Conservation (phyloP, 2,888 invertebrate species). For the Odontothrips loti region DNA sequence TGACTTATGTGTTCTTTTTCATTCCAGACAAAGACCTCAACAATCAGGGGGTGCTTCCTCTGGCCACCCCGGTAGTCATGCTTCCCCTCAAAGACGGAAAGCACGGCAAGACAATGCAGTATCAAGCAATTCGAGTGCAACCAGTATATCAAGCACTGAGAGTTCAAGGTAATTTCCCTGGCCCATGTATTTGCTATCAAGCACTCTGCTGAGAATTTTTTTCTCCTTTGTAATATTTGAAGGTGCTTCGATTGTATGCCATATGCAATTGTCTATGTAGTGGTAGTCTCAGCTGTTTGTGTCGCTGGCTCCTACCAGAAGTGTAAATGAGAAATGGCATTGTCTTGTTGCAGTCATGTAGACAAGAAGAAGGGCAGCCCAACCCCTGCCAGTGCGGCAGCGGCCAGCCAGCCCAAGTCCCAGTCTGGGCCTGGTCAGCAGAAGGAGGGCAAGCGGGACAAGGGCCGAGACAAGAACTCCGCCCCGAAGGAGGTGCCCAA, state of each 20-base stretch:
- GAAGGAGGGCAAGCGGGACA: background rate
- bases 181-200: too few species aligned
- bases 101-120: background rate
- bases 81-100: background rate
- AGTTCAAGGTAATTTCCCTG: background rate
- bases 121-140: background rate
- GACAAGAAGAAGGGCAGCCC: constrained; percentile 10
- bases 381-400: background rate
- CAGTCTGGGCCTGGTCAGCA: background rate
- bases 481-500: background rate
- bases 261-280: too few species aligned
- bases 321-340: too few species aligned
- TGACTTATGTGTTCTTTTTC: constrained; percentile 22
- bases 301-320: too few species aligned
- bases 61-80: background rate
- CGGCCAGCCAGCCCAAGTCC: background rate
- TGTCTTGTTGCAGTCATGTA: background rate
- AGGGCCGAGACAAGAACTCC: background rate
- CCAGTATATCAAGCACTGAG: background rate
- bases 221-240: too few species aligned
- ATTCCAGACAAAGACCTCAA: background rate
- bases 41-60: background rate
- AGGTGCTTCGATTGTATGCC: too few species aligned
- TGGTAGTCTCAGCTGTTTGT: too few species aligned
- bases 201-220: too few species aligned